Base-by-base conservation (phyloP, 92 coral and sea anemone genomes). In the Porites evermanni region DNA sequence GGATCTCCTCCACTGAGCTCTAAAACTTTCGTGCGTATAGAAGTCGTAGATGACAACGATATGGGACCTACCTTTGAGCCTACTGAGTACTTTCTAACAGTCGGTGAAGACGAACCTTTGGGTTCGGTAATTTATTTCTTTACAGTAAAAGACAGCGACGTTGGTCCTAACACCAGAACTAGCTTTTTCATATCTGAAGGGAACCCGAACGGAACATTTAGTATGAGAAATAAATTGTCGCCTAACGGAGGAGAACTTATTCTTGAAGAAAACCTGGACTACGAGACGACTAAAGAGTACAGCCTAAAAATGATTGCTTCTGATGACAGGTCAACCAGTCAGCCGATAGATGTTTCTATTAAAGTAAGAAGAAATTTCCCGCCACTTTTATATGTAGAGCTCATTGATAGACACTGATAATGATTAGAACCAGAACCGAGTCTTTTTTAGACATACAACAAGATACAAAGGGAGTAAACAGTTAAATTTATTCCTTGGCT, bases 131-230 rank as follows among this genome's bases (percentile, higher is more conserved):
- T 83, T 5, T 32, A 73, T n/a, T 12, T 1, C 64, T 83, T 83
- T 29, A 83, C 87, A 13, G 97, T 92, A 4, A 77, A 75, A 38
- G 98, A 96, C 88, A 56, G 32, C 1, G 99, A 96, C 77, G 44
- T 77, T 50, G 99, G 94, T 23, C 79, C 68, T 6, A 93, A 86
- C 53, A 78, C 95, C 53, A 20, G 68, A 2, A 67, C 86, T 64
- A 52, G 86, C 4, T 93, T 91, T 75, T 95, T 91, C 74, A 86
- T 96, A 7, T 90, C 93, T 53, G 90, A 88, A 24, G 99, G 99
- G 0, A 92, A 96, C 78, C 16, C 68, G 52, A 80, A 82, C 12
- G 93, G 87, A 38, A 74, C 64, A 66, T 96, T 96, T 84, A 72
- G 79, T 20, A 72, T 96, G 91, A 74, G 64, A 56, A 92, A 91